Base-by-base conservation (phyloP, 1,140 invertebrate genomes). In the Nephila pilipes region DNA sequence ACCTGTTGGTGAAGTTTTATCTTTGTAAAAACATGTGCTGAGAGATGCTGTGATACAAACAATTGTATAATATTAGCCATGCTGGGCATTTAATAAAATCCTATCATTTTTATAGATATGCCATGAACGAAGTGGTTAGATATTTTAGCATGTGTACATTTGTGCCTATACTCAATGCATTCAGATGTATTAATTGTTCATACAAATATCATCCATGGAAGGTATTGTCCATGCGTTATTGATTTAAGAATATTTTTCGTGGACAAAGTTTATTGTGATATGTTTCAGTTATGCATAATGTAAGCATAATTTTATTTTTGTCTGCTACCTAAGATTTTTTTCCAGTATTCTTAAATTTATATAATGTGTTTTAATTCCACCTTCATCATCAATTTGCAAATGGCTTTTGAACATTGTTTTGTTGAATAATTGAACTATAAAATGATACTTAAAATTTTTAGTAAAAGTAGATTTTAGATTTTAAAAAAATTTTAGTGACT, bases 21-120 rank as follows among this genome's bases (percentile, higher is more conserved):
- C 54, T 89, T 29, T 89, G 69, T 55, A 79, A 88, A 36, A 29
- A 69, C 46, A 32, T 69, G 60, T 88, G 54, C 54, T 60, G 83
- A 54, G 22, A 65, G 36, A 88, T 88, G 63, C 85, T 88, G 85
- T 88, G 85, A 88, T 88, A 88, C 65, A 58, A 29, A 75, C 69
- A 75, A 75, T 75, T 75, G 69, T 75, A 75, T 16, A 63, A 60
- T 29, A 63, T n/a, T 75, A 75, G 69, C 69, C 69, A 75, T 75
- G 25, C 69, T 85, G 46, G 54, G 54, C 57, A 85, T 85, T 58
- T 60, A 54, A 83, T 54, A 20, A 85, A 60, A 57, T 85, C 55
- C 83, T 85, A 32, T 58, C 18, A 25, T 57, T 85, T 85, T 85
- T 85, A 85, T 85, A 60, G 57, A 29, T 29, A 58, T 58, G 46